Evolutionary conservation across 1,140 invertebrate genomes (phyloP), one percentile per base, ranked within the genome.

Genomic region (Periplaneta americana): DNA sequence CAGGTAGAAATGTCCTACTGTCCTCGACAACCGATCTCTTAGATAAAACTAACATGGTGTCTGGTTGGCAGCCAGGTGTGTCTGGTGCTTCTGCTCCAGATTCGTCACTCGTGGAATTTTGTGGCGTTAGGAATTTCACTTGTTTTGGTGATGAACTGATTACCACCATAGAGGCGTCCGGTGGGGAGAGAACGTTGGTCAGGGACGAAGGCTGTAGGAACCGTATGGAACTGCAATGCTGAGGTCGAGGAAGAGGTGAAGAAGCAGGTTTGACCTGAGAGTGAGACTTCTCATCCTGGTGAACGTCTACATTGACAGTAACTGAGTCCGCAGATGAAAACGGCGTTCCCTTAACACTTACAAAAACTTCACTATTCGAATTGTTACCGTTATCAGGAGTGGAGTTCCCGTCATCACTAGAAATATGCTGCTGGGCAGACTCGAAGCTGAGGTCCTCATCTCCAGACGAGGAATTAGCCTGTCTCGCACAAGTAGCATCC

Each of bases 21-120:
- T 37, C 34, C 13, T 33, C 75, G 22, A 22, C 75, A 34, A n/a
- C 33, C 9, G 75, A 18, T 22, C 31, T 18, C 9, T 36, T 33
- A 9, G 75, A 8, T 77, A 36, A 2, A 77, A 76, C 32, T 39
- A 79, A 39, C 34, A 34, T 48, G 78, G 28, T 2, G 22, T 36
- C 37, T 17, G 22, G 34, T 18, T 79, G 48, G 48, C 11, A 57
- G 10, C 22, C 8, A 8, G 15, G 78, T 9, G 2, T 79, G 28
- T 36, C 32, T 33, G 34, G 1, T 31, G 22, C 39, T 5, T 35
- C 78, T 22, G 82, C 86, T 88, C 37, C 88, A 86, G 28, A 87
- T 86, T 18, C 87, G 87, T 84, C 86, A 87, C 83, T 87, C 84
- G 75, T 79, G 34, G 82, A 79, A 10, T 82, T 82, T 76, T 83